phyloP scores from a whole-genome alignment of 2,888 invertebrate genomes.

The Tenthredo scrophulariae region DNA sequence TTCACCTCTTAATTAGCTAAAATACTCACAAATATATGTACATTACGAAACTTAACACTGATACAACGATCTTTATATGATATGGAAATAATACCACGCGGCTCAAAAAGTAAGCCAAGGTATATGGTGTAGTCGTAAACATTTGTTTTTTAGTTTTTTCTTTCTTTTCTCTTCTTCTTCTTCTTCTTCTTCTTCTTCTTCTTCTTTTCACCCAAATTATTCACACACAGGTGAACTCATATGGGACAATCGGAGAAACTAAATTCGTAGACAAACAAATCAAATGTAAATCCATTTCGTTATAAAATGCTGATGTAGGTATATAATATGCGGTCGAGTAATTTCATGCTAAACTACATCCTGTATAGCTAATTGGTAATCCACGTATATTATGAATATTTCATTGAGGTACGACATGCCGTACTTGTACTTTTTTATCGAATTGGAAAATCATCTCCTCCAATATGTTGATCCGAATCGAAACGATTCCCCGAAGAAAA shows the following conservation, averaged over 20 bases:
- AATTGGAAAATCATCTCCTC: too few relatives aligned
- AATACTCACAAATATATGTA: background rate
- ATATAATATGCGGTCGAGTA: background rate
- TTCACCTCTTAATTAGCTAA: constrained; percentile 51
- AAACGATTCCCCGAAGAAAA: too few relatives aligned
- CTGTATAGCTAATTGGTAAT: background rate
- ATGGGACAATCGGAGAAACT: background rate
- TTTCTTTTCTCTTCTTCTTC: too few relatives aligned
- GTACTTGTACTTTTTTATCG: background rate
- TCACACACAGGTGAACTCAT: background rate
- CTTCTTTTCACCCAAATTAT: background rate
- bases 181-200: background rate
- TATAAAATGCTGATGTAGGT: background rate
- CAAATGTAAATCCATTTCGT: background rate
- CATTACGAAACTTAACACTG: constrained; percentile 21
- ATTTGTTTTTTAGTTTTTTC: background rate
- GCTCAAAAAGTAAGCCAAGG: background rate
- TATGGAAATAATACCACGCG: background rate
- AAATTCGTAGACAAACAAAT: background rate
- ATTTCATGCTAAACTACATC: background rate
- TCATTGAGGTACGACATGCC: background rate
- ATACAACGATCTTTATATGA: background rate
- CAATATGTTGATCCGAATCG: too few relatives aligned
- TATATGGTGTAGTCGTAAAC: background rate
- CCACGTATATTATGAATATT: background rate